Percentiles rank a stretch among this genome's conserved stretches.
Evolutionary conservation across 2,797 vertebrate species (phyloP).

Genomic region (Myiotriccus ornatus): DNA sequence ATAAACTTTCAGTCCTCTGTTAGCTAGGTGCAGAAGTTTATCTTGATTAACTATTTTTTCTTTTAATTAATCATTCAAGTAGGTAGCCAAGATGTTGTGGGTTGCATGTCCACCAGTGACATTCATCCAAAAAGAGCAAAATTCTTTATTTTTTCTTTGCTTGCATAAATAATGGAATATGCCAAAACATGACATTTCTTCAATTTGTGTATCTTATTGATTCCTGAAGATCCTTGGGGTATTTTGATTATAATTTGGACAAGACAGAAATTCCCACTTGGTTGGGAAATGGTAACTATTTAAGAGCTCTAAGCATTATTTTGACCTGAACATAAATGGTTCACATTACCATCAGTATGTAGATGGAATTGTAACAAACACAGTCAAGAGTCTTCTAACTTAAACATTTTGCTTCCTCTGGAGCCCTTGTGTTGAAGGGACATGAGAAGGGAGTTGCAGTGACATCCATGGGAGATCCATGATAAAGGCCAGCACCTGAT

Average conservation of each 20-base stretch:
- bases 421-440: not conserved
- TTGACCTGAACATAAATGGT: not conserved
- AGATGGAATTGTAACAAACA: not conserved
- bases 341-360: not conserved
- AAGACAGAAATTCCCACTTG: not conserved
- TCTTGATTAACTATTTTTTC: conserved; percentile 78
- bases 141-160: not conserved
- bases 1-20: conserved; percentile 76
- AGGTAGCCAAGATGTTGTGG: not conserved
- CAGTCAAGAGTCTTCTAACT: not conserved
- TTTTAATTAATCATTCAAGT: conserved; percentile 76
- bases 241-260: not conserved
- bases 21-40: conserved; percentile 75
- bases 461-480: not conserved
- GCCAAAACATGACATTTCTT: conserved; percentile 1
- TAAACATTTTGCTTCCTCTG: not conserved
- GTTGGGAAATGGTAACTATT: not conserved
- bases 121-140: not conserved
- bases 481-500: not conserved
- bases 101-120: not conserved
- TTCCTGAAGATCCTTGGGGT: not conserved
- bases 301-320: not conserved
- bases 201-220: not conserved
- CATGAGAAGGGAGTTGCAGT: not conserved
- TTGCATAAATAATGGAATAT: not conserved